A percentile compares a stretch with the other conserved stretches of the same genome.
Conservation (phyloP, 2,888 invertebrate genomes). For the Drymonia ruficornis region DNA sequence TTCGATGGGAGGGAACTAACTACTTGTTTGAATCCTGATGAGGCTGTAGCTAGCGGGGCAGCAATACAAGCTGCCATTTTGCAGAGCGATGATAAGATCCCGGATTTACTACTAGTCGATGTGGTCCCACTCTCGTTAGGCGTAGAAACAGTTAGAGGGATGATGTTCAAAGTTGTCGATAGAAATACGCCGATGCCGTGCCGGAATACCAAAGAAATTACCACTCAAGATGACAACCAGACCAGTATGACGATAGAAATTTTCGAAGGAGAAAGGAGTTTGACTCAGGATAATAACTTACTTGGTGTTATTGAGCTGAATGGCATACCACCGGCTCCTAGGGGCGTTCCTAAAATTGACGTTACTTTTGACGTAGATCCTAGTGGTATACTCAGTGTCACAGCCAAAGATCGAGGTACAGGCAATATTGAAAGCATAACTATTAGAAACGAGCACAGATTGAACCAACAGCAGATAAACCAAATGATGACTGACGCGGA, state of each 20-base stretch:
- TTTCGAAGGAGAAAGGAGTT: constrained; percentile 66
- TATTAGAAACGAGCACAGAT: constrained; percentile 56
- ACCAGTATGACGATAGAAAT: constrained; percentile 66
- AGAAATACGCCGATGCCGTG: constrained; percentile 68
- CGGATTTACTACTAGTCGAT: constrained; percentile 57
- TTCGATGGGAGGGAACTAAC: constrained; percentile 54
- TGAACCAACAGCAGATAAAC: constrained; percentile 53
- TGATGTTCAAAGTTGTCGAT: constrained; percentile 68
- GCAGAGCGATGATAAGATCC: constrained; percentile 45
- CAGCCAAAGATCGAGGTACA: constrained; percentile 59
- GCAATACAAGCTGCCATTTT: constrained; percentile 69
- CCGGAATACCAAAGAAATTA: constrained; percentile 59
- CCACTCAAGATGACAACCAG: constrained; percentile 68
- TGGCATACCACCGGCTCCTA: constrained; percentile 65
- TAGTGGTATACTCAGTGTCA: constrained; percentile 63
- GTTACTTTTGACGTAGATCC: constrained; percentile 64
- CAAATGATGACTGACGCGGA: constrained; percentile 64
- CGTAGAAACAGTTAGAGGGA: constrained; percentile 63
- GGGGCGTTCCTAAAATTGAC: constrained; percentile 64
- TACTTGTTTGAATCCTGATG: constrained; percentile 64
- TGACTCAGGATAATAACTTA: constrained; percentile 67
- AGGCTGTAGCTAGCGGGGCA: constrained; percentile 68
- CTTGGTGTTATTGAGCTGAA: constrained; percentile 62
- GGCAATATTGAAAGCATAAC: constrained; percentile 52
- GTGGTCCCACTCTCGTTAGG: constrained; percentile 69